phyloP scores from a whole-genome alignment of 2,888 invertebrate genomes.

The Ypsolopha sequella region DNA sequence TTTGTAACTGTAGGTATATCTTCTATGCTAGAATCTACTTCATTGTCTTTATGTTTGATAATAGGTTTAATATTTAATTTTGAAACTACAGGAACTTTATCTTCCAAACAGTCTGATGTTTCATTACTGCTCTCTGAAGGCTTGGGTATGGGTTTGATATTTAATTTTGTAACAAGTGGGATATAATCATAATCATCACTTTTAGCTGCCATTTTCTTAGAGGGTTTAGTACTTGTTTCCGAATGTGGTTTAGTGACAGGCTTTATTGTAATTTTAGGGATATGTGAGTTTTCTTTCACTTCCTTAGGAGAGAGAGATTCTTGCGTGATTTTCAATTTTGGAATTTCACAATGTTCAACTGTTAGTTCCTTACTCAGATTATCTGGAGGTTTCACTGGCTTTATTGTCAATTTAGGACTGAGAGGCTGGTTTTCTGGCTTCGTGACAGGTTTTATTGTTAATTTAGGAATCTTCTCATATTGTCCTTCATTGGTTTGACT shows the following conservation, averaged over 20 bases:
- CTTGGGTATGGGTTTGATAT: conserved; percentile 61
- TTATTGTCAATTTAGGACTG: conserved; percentile 63
- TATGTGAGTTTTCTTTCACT: conserved; percentile 45
- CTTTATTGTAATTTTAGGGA: conserved; percentile 73
- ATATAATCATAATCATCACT: conserved; percentile 43
- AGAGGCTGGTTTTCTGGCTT: conserved; percentile 49
- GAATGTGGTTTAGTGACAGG: conserved; percentile 42
- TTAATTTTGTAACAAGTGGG: conserved; percentile 53
- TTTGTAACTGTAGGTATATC: conserved; percentile 65
- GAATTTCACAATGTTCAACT: conserved; percentile 18
- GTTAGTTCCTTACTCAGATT: conserved; percentile 24
- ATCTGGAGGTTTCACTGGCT: conserved; percentile 53
- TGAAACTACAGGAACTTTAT: conserved; percentile 63
- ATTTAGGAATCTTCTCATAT: conserved; percentile 51
- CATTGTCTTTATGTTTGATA: conserved; percentile 58
- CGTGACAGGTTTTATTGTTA: conserved; percentile 52
- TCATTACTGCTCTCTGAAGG: conserved; percentile 37
- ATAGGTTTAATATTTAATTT: conserved; percentile 69
- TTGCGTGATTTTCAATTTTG: conserved; percentile 35
- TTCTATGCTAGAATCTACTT: conserved; percentile 53
- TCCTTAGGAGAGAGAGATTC: conserved; percentile 34
- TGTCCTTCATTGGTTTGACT: conserved; percentile 46
- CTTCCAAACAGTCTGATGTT: conserved; percentile 35
- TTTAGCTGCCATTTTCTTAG: conserved; percentile 24
- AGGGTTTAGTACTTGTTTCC: conserved; percentile 27